phyloP scores from a whole-genome alignment of 2,797 vertebrate species.

The Pempheris klunzingeri region DNA sequence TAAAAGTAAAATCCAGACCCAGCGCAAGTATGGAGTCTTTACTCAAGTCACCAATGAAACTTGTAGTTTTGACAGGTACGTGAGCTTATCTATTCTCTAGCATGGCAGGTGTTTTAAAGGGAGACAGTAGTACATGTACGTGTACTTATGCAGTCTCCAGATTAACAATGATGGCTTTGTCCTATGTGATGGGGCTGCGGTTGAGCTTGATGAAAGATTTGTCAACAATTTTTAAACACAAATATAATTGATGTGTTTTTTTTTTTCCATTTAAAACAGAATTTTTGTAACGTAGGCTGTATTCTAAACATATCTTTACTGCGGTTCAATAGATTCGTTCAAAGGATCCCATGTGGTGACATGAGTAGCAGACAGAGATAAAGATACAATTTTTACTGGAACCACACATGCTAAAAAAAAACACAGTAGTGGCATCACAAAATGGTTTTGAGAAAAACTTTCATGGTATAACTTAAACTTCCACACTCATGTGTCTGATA shows the following conservation, averaged over 20 bases:
- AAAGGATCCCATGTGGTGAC: background rate
- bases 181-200: background rate
- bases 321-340: background rate
- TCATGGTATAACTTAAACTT: conserved; percentile 23
- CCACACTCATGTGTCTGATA: conserved; percentile 22
- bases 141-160: background rate
- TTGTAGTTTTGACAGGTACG: conserved; percentile 88
- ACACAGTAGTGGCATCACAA: background rate
- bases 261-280: background rate
- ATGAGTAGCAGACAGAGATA: background rate
- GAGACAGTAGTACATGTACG: background rate
- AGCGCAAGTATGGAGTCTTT: conserved; percentile 83
- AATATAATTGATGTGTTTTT: background rate
- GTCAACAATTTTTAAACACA: background rate
- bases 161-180: background rate
- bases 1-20: conserved; percentile 77
- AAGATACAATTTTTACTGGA: background rate
- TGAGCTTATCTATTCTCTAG: conserved; percentile 38
- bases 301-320: background rate
- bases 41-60: conserved; percentile 85
- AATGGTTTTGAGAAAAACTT: conserved; percentile 20
- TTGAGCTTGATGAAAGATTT: background rate
- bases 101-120: conserved; percentile 4
- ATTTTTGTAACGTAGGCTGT: background rate
- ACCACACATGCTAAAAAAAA: background rate